Evolutionary conservation across 2,797 vertebrate genomes (phyloP).

Genomic region (Capromys pilorides): DNA sequence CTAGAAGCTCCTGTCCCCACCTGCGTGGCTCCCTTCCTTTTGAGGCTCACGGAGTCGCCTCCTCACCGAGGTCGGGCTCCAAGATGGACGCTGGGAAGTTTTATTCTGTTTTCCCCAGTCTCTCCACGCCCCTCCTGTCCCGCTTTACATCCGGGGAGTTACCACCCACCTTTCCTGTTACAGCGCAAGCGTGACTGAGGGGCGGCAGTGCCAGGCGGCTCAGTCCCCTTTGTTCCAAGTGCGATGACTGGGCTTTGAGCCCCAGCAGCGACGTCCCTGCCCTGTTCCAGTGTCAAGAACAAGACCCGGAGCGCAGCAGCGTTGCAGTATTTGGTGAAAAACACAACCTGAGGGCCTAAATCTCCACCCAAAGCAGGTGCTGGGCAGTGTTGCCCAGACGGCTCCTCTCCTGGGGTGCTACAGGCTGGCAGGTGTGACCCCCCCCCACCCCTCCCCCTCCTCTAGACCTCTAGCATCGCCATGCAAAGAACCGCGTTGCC

Average conservation of each 20-base stretch:
- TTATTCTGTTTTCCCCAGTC: not conserved
- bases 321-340: not conserved
- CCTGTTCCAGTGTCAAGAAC: not conserved
- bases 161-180: not conserved
- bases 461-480: fast-evolving
- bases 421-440: too few species aligned
- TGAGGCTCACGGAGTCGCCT: too few species aligned
- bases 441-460: not conserved
- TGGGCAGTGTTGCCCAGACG: too few species aligned
- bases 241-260: too few species aligned
- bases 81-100: not conserved
- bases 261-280: not conserved
- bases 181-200: not conserved
- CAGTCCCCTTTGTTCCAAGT: not conserved
- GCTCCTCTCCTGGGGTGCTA: too few species aligned
- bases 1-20: not conserved
- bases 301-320: not conserved
- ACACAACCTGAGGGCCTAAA: not conserved
- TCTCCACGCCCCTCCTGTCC: not conserved
- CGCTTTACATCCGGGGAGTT: not conserved
- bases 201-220: not conserved
- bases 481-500: too few species aligned
- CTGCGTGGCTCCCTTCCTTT: fast-evolving
- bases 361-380: not conserved
- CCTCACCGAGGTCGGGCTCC: not conserved